phyloP scores from a whole-genome alignment of 2,888 invertebrate species.

The Lasioglossum oenotherae region DNA sequence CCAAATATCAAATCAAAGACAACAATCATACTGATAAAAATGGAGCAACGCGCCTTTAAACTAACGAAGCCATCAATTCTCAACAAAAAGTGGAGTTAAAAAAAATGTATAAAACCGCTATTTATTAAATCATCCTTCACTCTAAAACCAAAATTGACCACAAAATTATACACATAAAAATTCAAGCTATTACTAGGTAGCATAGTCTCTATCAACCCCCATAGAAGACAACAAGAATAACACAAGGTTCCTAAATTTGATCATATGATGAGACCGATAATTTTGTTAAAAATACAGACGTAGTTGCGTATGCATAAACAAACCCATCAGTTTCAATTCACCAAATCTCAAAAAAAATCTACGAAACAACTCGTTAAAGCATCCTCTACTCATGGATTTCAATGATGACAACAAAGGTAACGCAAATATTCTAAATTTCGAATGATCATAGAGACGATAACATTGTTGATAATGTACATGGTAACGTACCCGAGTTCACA shows the following conservation, averaged over 20 bases:
- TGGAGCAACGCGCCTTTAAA: not conserved
- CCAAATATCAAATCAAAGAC: not conserved
- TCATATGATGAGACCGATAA: not conserved
- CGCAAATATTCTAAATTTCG: not conserved
- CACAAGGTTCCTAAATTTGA: not conserved
- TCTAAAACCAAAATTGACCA: not conserved
- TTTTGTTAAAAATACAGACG: not conserved
- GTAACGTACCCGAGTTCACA: conserved; percentile 22
- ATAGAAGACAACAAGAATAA: not conserved
- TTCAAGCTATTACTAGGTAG: not conserved
- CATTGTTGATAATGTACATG: not conserved
- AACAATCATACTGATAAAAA: no score
- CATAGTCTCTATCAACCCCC: not conserved
- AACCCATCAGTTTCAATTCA: no score
- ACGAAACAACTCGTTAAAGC: not conserved
- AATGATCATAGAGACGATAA: not conserved
- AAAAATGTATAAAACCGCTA: not conserved
- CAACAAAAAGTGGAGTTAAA: not conserved
- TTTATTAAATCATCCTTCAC: not conserved
- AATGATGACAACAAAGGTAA: not conserved
- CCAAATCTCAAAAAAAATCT: not conserved
- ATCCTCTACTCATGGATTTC: not conserved
- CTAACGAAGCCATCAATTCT: not conserved
- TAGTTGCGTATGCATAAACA: not conserved
- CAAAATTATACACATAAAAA: not conserved